Base-by-base conservation (phyloP, 2,797 vertebrate genomes). In the Tarsius wallacei region DNA sequence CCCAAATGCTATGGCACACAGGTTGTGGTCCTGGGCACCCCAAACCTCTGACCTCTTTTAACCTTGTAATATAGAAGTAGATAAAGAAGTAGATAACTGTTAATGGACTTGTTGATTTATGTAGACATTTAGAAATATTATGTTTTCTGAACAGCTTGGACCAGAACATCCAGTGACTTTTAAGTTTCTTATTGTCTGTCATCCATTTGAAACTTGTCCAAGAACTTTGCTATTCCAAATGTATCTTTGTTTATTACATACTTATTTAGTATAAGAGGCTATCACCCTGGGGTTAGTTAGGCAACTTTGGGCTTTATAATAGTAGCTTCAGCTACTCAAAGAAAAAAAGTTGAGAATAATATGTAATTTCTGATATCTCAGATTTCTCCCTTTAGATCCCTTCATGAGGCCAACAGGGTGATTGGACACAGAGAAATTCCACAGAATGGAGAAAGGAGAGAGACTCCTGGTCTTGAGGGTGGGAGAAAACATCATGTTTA, bases 191-290 rank as follows among this genome's bases (percentile, higher is more conserved):
- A 2, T 57, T 70, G 64, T 73, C 66, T 36, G 0, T 78, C 64
- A 77, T 93, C 70, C 42, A n/a, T 63, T 91, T 93, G 90, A 96
- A 97, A 93, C 21, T 28, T 19, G 36, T 91, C 78, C n/a, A 76
- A 61, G 78, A 96, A 95, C 31, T 73, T 91, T 26, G 81, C 36
- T 71, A 14, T 87, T 91, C n/a, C 59, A 85, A 77, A 64, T 87
- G 13, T 19, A 16, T 86, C 81, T 84, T 36, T 70, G 7, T 89
- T 82, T 55, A 61, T n/a, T 63, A 31, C 42, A 42, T 68, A 77
- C 42, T 64, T 96, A 51, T 22, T 87, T 84, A 90, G 57, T 74
- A 7, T 6, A 68, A 81, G 76, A 47, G 11, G 68, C 9, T 53
- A 36, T 11, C 21, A 3, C 9, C 7, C 36, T 28, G 21, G 57